Evolutionary conservation across 2,888 invertebrate species (phyloP), one percentile per base, ranked within the genome.

Genomic region (Pinctada fucata): DNA sequence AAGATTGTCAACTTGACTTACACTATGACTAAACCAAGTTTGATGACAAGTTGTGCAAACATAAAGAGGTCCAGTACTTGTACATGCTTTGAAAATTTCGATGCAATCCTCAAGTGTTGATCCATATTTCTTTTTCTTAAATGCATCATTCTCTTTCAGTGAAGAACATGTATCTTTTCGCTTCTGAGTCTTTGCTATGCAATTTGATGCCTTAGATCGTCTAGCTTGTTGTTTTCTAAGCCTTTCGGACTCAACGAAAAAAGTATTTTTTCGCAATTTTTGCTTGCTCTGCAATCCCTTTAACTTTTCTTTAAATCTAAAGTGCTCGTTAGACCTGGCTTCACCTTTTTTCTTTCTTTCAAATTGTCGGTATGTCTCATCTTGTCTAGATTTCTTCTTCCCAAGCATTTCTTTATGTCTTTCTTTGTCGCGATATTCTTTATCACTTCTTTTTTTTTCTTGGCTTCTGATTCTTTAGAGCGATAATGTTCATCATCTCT

Each of bases 11-110:
- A 70, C n/a, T n/a, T 78, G 51, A 16, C 51, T 45, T 31, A 78
- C 78, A 64, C 70, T 69, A 8, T 70, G 47, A 64, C 10, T 3
- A 74, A 74, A 75, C 74, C 78, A 74, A 8, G 78, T 78, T 68
- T 78, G 78, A 51, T 74, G 69, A 63, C 78, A 78, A 69, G 69
- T 69, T 63, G 68, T 74, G 47, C 78, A 78, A 16, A 78, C 65
- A 74, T 51, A 74, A 8, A 63, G n/a, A 4, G 74, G 74, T n/a
- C 78, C 78, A 50, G 47, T 4, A 48, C 50, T 16, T 50, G 64
- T 67, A 4, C 65, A 63, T 47, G 72, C 63, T 50, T 72, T 51
- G 51, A 78, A 78, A 6, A 58, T 51, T 70, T 68, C 52, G 31
- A 78, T 78, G 49, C 74, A 74, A n/a, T 77, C 48, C 6, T 67